Evolutionary conservation across 2,888 invertebrate genomes (phyloP), one percentile per base, ranked within the genome.

Genomic region (Acanthosepion esculentum): DNA sequence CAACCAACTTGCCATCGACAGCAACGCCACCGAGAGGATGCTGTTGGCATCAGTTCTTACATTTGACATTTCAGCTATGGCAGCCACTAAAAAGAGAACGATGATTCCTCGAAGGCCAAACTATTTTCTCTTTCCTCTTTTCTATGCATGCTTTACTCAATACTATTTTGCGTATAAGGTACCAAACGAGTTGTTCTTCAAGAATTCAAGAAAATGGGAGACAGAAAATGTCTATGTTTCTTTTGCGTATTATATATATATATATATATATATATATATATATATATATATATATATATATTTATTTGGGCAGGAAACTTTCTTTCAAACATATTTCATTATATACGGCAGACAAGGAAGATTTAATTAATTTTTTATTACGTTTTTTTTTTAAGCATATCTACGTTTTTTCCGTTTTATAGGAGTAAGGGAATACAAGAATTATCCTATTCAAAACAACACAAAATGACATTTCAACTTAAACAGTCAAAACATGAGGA

Each of bases 251-350:
- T 0, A 29, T 78, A 29, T 78, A n/a, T 78, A n/a, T 78, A 78
- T 78, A 78, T 78, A 78, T 78, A 78, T 78, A 78, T 78, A 78
- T 78, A 78, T 78, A 78, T 78, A 78, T 78, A 78, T 78, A 78
- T 78, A 78, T 78, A 78, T 78, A 78, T 78, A 78, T 78, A 78
- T 78, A 64, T 29, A 64, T 29, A 64, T 64, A 64, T 64, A 29
- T 64, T 1, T 29, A 10, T 26, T 26, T 29, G 29, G 41, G 2
- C 41, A 41, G 41, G 3, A 41, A 41, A 1, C 41, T 41, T 41
- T 41, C 41, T 41, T 41, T 41, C 41, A 41, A 41, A 41, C 41
- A 41, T 41, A 41, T 41, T 41, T 41, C 3, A 41, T 41, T 41
- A 41, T 41, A 41, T 41, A 41, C 1, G 41, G 41, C 2, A 41